Conservation (phyloP, 2,113 vertebrate genomes). For the Mesoclemmys tuberculata region DNA sequence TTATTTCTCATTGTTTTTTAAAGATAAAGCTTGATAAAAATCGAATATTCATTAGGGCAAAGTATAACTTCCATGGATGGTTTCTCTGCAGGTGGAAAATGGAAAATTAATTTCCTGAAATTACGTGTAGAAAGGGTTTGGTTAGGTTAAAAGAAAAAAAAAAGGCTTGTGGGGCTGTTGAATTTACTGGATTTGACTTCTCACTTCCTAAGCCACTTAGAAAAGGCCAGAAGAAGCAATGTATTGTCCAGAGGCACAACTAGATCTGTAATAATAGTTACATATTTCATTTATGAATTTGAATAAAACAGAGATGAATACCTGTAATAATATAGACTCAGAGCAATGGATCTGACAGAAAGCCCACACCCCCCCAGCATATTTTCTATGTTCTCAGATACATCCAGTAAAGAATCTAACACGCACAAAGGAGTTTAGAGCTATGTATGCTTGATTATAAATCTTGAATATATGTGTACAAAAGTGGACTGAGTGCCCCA, state of each 20-base stretch:
- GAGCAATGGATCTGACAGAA: background rate
- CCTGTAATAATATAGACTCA: background rate
- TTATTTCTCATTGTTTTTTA: too few relatives aligned
- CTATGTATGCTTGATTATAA: background rate
- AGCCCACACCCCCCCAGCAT: too few relatives aligned
- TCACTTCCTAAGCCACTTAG: background rate
- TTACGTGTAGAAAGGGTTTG: background rate
- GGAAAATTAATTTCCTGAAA: background rate
- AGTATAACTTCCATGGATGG: too few relatives aligned
- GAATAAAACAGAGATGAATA: background rate
- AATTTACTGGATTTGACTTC: background rate
- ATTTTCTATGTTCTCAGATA: background rate
- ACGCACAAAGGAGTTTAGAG: background rate
- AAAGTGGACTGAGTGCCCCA: background rate
- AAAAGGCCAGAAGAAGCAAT: background rate
- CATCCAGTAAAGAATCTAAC: background rate
- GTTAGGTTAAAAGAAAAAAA: background rate
- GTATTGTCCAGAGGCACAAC: background rate
- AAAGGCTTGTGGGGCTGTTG: background rate
- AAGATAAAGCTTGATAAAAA: too few relatives aligned
- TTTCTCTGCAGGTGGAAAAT: too few relatives aligned
- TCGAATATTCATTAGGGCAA: too few relatives aligned
- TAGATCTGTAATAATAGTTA: background rate
- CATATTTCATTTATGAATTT: conserved; percentile 10
- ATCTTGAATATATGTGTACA: background rate